These are phyloP conservation scores for Drosophila parthenogenetica DNA, from an alignment of 2,888 invertebrate genomes.

Conservation along the genomic window DNA sequence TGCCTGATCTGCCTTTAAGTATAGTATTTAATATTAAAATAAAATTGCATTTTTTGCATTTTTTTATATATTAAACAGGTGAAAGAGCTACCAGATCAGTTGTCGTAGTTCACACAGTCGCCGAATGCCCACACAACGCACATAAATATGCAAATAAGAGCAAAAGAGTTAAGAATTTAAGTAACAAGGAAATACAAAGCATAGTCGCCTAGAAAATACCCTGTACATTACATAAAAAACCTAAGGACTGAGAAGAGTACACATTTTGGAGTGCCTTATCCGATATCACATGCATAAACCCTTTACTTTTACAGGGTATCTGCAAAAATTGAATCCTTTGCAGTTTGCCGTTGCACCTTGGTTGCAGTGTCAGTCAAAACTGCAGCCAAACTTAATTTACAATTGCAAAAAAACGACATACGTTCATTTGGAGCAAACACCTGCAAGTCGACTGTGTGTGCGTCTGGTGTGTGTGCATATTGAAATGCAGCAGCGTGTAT, in stretches of 20 bases:
- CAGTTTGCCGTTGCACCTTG: slow-evolving; percentile 23
- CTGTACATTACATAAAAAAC: not conserved
- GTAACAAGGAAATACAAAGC: not conserved
- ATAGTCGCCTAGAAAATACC: not conserved
- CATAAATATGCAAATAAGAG: slow-evolving; percentile 39
- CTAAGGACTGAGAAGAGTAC: not conserved
- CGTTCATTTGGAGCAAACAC: slow-evolving; percentile 74
- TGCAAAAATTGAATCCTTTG: not conserved
- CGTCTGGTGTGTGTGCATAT: slow-evolving; percentile 39
- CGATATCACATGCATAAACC: not conserved
- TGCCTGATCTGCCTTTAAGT: not conserved
- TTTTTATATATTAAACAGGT: slow-evolving; percentile 18
- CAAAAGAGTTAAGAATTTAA: slow-evolving; percentile 11
- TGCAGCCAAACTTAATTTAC: slow-evolving; percentile 70
- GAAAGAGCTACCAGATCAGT: slow-evolving; percentile 16
- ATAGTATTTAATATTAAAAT: not conserved
- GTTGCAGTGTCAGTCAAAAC: slow-evolving; percentile 53
- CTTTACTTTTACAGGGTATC: slow-evolving; percentile 23
- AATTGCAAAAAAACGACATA: slow-evolving; percentile 57
- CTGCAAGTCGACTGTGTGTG: slow-evolving; percentile 57
- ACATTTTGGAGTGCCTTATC: not conserved
- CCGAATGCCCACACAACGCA: slow-evolving; percentile 26
- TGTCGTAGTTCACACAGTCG: slow-evolving; percentile 8
- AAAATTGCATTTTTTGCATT: slow-evolving; percentile 6
- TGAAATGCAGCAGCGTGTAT: slow-evolving; percentile 79